A percentile compares a stretch with the other conserved stretches of the same genome.
phyloP scores from a whole-genome alignment of 2,888 invertebrate genomes.

The Oligia latruncula region DNA sequence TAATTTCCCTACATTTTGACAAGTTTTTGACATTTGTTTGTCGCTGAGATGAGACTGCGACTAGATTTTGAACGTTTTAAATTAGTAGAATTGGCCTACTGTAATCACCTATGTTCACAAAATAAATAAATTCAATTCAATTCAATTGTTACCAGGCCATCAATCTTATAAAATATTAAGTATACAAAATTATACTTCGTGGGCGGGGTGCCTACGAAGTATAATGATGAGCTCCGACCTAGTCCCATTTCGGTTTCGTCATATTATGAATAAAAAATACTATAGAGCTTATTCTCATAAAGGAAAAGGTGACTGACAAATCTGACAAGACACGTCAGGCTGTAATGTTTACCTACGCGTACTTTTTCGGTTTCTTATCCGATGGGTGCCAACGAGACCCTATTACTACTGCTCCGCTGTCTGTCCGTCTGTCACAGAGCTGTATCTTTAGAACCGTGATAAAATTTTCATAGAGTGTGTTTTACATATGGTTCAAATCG shows the following conservation, averaged over 20 bases:
- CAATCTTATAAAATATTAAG: too few species aligned
- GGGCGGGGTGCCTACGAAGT: not conserved
- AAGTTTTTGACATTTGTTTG: too few species aligned
- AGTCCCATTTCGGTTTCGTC: not conserved
- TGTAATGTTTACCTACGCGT: not conserved
- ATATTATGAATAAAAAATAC: slow-evolving; percentile 41
- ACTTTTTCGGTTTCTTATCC: not conserved
- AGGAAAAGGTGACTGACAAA: slow-evolving; percentile 19
- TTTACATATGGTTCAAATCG: not conserved
- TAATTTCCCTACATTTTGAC: too few species aligned
- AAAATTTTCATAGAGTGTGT: not conserved
- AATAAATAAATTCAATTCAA: too few species aligned
- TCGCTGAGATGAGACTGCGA: too few species aligned
- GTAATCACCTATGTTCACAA: too few species aligned
- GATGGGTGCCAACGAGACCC: not conserved
- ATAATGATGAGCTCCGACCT: not conserved
- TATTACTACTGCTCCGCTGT: not conserved
- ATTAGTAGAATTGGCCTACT: too few species aligned
- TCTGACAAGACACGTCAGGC: slow-evolving; percentile 32
- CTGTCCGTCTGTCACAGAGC: not conserved
- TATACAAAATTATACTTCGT: slow-evolving; percentile 18
- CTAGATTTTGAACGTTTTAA: too few species aligned
- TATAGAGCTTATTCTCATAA: slow-evolving; percentile 14
- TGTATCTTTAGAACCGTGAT: not conserved
- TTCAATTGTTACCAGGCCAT: too few species aligned